Conservation (phyloP, 1,140 invertebrate species). For the Drosophila obscura region DNA sequence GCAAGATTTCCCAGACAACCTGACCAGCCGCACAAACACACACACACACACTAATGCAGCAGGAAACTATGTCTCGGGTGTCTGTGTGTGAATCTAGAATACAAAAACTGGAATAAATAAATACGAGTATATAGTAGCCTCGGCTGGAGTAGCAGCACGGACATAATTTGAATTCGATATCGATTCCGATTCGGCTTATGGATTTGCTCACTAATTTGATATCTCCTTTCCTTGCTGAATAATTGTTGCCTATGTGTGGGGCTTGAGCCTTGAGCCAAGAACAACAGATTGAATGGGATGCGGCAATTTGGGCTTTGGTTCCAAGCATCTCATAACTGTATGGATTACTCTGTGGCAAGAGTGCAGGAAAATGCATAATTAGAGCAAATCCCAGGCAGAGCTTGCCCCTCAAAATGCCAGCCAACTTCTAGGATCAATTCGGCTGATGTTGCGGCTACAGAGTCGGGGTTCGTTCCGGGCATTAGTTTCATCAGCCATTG, state of each 20-base stretch:
- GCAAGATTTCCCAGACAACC: constrained; percentile 57
- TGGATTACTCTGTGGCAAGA: background rate
- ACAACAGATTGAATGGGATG: constrained; percentile 10
- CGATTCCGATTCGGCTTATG: background rate
- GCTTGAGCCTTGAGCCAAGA: no score
- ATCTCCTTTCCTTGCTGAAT: no score
- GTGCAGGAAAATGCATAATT: constrained; percentile 13
- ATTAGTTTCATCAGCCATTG: background rate
- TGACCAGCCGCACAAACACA: constrained; percentile 20
- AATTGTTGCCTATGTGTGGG: no score
- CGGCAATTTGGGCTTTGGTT: background rate
- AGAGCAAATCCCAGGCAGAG: background rate
- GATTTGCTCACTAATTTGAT: no score
- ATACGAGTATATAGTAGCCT: no score
- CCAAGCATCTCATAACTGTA: background rate
- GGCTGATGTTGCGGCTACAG: no score
- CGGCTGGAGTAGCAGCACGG: no score
- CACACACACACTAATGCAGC: background rate
- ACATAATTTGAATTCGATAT: no score
- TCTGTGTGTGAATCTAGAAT: background rate
- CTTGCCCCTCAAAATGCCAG: no score
- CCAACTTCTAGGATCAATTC: no score
- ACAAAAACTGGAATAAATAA: no score
- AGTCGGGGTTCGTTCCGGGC: background rate
- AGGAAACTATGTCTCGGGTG: background rate